Base-by-base conservation (phyloP, 2,797 vertebrate species). In the Chromis chromis region DNA sequence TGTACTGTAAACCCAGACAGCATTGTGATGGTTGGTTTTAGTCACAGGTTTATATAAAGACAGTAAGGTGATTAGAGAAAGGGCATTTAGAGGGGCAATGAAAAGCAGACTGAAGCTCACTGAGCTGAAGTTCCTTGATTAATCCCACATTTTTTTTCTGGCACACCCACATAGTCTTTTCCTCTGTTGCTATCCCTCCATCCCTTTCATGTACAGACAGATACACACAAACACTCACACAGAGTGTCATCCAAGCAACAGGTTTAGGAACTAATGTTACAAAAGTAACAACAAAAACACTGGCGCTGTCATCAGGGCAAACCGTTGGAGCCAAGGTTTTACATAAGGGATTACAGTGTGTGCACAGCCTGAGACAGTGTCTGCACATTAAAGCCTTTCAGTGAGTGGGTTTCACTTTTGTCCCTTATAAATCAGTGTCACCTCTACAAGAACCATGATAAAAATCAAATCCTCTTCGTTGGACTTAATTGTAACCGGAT, bases 391-490 rank as follows among this genome's bases (percentile, higher is more conserved):
- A 40, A 81, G 64, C 55, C 61, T 78, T 39, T 75, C 56, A 64
- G 3, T 22, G 54, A 25, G 67, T 81, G 44, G 56, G 60, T 85
- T 89, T 77, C 60, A 73, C 49, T 74, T 59, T 73, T 76, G 59
- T 81, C 67, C 33, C 73, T 68, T 71, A 60, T 86, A 89, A 88
- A 92, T 92, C 67, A 80, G 24, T 73, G 74, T 86, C 66, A 74
- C n/a, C 66, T 83, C 73, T 82, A 68, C 66, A 71, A 70, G 59
- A 85, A 76, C 61, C 79, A 87, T 62, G 59, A 81, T 70, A 78
- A 86, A 78, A 89, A 88, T 81, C 58, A 28, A 79, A 78, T 80
- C 55, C 31, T 70, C 61, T 77, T 74, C 28, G 67, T 40, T 78
- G 49, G 77, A 76, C 69, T 28, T 59, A 62, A 46, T 73, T 73